Evolutionary conservation across 1,140 invertebrate genomes (phyloP), one percentile per base, ranked within the genome.

Genomic region (Rhopalosiphum padi): DNA sequence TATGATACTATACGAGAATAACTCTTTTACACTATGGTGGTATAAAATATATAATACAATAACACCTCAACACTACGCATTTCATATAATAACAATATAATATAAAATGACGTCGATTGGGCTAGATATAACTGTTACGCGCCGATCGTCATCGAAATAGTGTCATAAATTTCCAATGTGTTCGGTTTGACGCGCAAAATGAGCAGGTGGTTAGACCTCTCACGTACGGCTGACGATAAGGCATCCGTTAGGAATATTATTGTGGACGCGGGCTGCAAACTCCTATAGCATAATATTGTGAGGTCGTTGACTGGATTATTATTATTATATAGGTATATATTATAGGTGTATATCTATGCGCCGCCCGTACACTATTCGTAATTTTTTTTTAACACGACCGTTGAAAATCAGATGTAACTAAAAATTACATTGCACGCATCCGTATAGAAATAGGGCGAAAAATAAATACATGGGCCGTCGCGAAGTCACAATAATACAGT

Each of bases 281-380:
- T 4, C 43, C n/a, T 46, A 46, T n/a, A 86, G 48, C 41, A 88
- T 87, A 35, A 51, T 88, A 22, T 48, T 48, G 48, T 53, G 82
- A 93, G 91, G 91, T 93, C 91, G 82, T 93, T 93, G 91, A 93
- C 91, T 85, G 82, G 91, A 86, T 93, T 93, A 86, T 83, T 68
- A 86, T 41, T 85, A 86, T 46, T 86, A 86, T 86, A 77, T 77
- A 77, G 60, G 83, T 85, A 9, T 85, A 85, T 43, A 43, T 21
- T 51, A 51, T 51, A 51, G 60, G 83, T 85, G 22, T 43, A 85
- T 43, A 43, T 37, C 35, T 86, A 86, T 88, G 41, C 9, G 18
- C 30, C 30, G 21, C 51, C 35, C 15, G 51, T 89, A 55, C 35
- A 55, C 35, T 88, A 85, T 85, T 23, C 83, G 37, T 85, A 85